Percentiles rank a stretch among this genome's conserved stretches.
These are phyloP conservation scores for Geococcyx californianus DNA, from an alignment of 2,113 vertebrate species.

Conservation along the genomic window DNA sequence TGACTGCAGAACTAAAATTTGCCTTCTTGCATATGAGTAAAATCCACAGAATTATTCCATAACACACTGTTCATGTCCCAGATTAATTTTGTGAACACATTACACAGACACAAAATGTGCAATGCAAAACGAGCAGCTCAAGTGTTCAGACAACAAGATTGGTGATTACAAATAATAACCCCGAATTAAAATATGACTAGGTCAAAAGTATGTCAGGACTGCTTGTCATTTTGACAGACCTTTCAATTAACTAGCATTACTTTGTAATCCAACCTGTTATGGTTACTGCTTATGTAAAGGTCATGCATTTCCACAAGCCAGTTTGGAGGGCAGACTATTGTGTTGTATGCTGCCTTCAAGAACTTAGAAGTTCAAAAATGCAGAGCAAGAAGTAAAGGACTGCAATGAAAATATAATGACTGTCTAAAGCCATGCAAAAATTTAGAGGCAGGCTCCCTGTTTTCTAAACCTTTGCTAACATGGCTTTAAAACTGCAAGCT, in stretches of 20 bases:
- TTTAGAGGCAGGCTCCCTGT: background rate
- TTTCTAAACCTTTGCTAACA: background rate
- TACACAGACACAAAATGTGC: background rate
- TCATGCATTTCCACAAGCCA: rapidly evolving
- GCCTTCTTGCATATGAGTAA: background rate
- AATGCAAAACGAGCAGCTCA: background rate
- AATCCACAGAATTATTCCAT: background rate
- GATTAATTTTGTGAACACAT: background rate
- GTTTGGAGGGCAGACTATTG: background rate
- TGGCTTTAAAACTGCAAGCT: background rate
- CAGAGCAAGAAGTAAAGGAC: background rate
- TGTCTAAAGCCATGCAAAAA: background rate
- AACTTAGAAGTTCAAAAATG: background rate
- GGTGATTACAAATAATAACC: background rate
- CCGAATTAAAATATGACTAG: background rate
- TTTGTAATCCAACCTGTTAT: background rate
- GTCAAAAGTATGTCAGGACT: background rate
- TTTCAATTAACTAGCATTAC: background rate
- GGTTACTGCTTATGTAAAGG: background rate
- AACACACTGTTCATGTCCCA: background rate
- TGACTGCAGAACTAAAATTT: background rate
- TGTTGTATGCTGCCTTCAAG: background rate
- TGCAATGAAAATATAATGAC: background rate
- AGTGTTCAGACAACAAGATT: background rate
- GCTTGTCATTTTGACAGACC: background rate